Conservation (phyloP, 1,140 invertebrate species). For the Magallana ariakensis region DNA sequence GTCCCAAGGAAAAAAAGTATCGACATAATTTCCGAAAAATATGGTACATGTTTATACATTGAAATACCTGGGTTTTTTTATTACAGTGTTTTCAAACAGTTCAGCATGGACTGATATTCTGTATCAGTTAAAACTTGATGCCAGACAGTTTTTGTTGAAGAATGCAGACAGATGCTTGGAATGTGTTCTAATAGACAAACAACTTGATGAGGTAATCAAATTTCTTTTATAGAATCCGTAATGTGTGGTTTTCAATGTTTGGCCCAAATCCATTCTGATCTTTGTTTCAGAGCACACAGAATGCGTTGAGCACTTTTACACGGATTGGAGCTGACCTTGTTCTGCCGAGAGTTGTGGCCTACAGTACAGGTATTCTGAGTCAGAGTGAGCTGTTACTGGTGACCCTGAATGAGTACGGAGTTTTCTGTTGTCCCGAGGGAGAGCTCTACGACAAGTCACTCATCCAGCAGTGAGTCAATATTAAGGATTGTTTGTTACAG, state of each 20-base stretch:
- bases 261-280: neutral
- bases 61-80: too few species aligned
- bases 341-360: constrained; percentile 82
- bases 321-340: constrained; percentile 85
- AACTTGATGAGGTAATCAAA: constrained; percentile 58
- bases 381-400: constrained; percentile 87
- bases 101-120: constrained; percentile 75
- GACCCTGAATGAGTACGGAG: constrained; percentile 92
- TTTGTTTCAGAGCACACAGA: constrained; percentile 65
- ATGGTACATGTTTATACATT: too few species aligned
- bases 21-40: too few species aligned
- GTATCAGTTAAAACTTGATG: constrained; percentile 68
- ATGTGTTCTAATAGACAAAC: constrained; percentile 57
- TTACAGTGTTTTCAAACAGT: constrained; percentile 67
- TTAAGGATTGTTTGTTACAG: neutral
- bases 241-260: neutral
- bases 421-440: constrained; percentile 92
- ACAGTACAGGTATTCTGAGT: constrained; percentile 83
- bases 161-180: constrained; percentile 63
- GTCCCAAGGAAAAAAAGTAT: too few species aligned
- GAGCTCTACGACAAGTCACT: constrained; percentile 95
- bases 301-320: constrained; percentile 81
- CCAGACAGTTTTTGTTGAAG: constrained; percentile 67
- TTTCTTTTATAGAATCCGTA: neutral
- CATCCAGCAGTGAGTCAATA: constrained; percentile 85